A percentile compares a stretch with the other conserved stretches of the same genome.
phyloP scores from a whole-genome alignment of 1,140 invertebrate species.

The Heliothis virescens region DNA sequence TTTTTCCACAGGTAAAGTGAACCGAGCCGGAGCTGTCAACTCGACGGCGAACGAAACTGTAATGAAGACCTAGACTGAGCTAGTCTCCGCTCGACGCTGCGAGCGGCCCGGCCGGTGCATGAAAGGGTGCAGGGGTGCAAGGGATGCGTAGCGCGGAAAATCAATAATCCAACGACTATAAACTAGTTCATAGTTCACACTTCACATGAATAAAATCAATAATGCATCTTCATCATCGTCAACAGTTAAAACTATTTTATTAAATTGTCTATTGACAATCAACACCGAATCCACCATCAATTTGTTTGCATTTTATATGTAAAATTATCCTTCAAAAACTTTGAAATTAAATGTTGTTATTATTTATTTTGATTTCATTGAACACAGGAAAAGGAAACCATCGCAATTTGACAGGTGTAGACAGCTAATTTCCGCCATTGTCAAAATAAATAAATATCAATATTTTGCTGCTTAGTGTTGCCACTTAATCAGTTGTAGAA shows the following conservation, averaged over 20 bases:
- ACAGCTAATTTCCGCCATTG: background rate
- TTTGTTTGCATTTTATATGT: no score
- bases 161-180: slow-evolving; percentile 13
- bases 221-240: background rate
- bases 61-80: background rate
- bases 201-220: background rate
- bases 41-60: no score
- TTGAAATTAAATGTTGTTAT: no score
- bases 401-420: no score
- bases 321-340: no score
- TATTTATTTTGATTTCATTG: no score
- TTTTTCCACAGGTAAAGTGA: background rate
- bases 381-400: no score
- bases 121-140: slow-evolving; percentile 14
- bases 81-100: background rate
- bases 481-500: no score
- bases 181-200: background rate
- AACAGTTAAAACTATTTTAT: no score
- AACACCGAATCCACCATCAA: background rate
- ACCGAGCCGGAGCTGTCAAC: background rate
- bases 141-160: background rate
- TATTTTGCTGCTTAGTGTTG: no score
- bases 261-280: background rate
- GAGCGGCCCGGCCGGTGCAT: background rate
- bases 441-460: background rate